phyloP scores from a whole-genome alignment of 2,888 invertebrate species.

The Odontocerum albicorne region DNA sequence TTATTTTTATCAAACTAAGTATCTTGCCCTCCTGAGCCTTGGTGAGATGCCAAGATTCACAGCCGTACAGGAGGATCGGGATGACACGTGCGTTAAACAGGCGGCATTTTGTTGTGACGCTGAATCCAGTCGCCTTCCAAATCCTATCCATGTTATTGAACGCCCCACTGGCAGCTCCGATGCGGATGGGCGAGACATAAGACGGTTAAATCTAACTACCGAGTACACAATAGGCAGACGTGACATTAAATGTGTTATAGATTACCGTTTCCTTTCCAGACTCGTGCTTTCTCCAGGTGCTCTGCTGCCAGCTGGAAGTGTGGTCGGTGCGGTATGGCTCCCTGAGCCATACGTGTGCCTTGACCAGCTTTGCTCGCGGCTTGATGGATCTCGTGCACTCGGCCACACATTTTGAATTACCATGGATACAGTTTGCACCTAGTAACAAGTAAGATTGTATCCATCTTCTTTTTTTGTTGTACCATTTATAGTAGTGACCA shows the following conservation, averaged over 20 bases:
- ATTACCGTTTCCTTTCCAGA: conserved; percentile 41
- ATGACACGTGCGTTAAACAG: too few species aligned
- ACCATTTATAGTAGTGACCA: background rate
- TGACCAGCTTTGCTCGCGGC: conserved; percentile 3
- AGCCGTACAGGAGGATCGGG: too few species aligned
- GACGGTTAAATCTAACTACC: too few species aligned
- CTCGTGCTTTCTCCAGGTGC: conserved; percentile 49
- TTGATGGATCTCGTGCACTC: conserved; percentile 14
- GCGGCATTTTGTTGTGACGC: too few species aligned
- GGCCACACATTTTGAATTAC: conserved; percentile 1
- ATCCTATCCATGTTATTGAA: too few species aligned
- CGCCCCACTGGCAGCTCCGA: too few species aligned
- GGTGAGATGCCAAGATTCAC: too few species aligned
- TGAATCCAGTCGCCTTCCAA: too few species aligned
- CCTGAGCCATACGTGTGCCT: background rate
- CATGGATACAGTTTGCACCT: conserved; percentile 10
- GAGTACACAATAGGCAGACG: background rate
- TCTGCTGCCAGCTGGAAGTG: conserved; percentile 44
- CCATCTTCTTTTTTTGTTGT: background rate
- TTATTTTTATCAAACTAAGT: too few species aligned
- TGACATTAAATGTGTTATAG: background rate
- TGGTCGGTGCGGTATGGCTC: conserved; percentile 11
- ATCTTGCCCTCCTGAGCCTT: too few species aligned
- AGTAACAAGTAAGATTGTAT: conserved; percentile 14
- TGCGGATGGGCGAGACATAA: too few species aligned